Percentiles rank a stretch among this genome's conserved stretches.
These are phyloP conservation scores for Nannoperca australis DNA, from an alignment of 2,797 vertebrate genomes.

Conservation along the genomic window DNA sequence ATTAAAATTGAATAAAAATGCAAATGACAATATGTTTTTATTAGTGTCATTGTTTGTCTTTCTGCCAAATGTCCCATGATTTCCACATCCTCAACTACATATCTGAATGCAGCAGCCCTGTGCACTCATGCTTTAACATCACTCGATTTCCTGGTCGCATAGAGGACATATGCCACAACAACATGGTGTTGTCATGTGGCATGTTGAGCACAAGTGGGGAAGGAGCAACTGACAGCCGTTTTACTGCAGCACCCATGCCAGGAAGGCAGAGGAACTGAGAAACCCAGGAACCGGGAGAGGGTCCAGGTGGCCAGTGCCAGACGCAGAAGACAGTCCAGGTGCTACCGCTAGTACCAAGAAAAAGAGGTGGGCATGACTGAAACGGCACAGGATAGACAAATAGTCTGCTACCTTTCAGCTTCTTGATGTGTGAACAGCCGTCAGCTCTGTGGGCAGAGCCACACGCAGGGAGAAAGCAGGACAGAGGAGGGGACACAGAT, in stretches of 20 bases:
- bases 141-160: slow-evolving; percentile 33
- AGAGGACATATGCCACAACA: slow-evolving; percentile 68
- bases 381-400: background rate
- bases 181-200: slow-evolving; percentile 60
- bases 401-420: slow-evolving; percentile 44
- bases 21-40: background rate
- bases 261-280: slow-evolving; percentile 41
- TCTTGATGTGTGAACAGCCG: slow-evolving; percentile 53
- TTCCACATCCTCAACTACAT: background rate
- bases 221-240: slow-evolving; percentile 31
- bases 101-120: slow-evolving; percentile 8
- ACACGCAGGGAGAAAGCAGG: slow-evolving; percentile 23
- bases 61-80: slow-evolving; percentile 5
- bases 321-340: slow-evolving; percentile 27
- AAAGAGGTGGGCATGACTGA: slow-evolving; percentile 2
- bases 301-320: slow-evolving; percentile 38
- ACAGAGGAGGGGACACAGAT: slow-evolving; percentile 35
- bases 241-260: slow-evolving; percentile 9
- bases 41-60: background rate
- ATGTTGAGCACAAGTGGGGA: slow-evolving; percentile 38
- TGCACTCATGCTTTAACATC: slow-evolving; percentile 33
- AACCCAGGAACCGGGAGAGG: slow-evolving; percentile 44
- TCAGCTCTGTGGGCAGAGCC: slow-evolving; percentile 33
- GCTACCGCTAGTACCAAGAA: background rate
- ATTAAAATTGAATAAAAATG: background rate